Conservation (phyloP, 2,113 vertebrate genomes). For the Triplophysa rosa region DNA sequence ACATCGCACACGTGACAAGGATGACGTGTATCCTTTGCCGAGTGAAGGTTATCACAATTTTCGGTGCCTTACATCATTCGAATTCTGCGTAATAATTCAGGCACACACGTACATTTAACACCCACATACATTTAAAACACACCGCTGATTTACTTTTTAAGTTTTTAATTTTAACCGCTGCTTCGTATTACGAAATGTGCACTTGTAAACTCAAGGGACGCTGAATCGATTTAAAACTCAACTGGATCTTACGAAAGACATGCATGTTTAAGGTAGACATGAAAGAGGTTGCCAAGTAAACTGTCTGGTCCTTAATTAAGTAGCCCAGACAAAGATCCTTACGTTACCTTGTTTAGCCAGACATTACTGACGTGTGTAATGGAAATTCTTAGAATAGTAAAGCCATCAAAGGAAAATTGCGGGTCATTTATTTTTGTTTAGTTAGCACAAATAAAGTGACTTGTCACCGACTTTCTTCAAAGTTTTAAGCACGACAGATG, state of each 20-base stretch:
- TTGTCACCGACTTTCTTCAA: not conserved
- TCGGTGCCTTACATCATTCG: not conserved
- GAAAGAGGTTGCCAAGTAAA: no score
- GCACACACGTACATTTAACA: no score
- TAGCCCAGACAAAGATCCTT: not conserved
- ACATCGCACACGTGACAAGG: conserved; percentile 44
- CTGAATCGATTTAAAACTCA: no score
- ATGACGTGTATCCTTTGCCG: conserved; percentile 2
- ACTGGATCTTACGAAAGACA: no score
- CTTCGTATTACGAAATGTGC: no score
- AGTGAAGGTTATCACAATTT: conserved; percentile 35
- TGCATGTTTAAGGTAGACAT: no score
- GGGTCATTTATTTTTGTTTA: not conserved
- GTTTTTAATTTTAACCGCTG: no score
- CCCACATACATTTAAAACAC: not conserved
- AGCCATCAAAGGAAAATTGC: not conserved
- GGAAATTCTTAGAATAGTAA: not conserved
- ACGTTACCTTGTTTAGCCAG: not conserved
- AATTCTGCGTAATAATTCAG: not conserved
- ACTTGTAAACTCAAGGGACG: no score
- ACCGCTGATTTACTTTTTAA: no score
- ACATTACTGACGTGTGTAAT: not conserved
- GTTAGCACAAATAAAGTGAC: not conserved
- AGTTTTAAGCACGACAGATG: no score
- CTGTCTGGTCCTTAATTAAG: no score